phyloP scores from a whole-genome alignment of 2,113 vertebrate species.

The Elanus axillaris region DNA sequence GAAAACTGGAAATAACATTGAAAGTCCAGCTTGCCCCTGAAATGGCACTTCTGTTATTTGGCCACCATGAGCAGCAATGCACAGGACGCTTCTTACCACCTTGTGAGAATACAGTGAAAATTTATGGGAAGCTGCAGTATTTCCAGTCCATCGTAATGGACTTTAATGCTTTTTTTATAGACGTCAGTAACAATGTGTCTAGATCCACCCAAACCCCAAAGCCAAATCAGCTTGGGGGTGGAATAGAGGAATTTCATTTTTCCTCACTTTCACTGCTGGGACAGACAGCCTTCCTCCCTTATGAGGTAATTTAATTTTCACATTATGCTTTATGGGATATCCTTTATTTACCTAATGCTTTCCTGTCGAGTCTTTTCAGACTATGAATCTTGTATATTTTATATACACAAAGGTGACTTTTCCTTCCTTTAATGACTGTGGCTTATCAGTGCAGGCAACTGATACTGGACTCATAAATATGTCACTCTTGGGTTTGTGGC shows the following conservation, averaged over 20 bases:
- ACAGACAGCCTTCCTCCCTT: conserved; percentile 53
- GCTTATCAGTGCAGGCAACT: conserved; percentile 75
- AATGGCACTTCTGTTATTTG: not conserved
- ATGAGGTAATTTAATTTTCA: conserved; percentile 70
- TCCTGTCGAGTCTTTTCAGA: conserved; percentile 75
- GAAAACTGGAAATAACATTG: not conserved
- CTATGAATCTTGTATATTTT: conserved; percentile 76
- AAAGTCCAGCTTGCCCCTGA: not conserved
- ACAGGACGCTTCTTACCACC: not conserved
- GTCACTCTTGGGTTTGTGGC: conserved; percentile 44
- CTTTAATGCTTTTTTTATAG: not conserved
- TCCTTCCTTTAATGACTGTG: conserved; percentile 77
- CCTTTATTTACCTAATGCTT: conserved; percentile 82
- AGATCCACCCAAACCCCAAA: not conserved
- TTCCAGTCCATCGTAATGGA: not conserved
- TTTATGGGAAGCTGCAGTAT: not conserved
- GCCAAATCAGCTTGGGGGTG: not conserved
- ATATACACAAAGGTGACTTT: conserved; percentile 81
- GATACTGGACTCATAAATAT: conserved; percentile 78
- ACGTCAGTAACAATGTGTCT: not conserved
- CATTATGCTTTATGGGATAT: conserved; percentile 78
- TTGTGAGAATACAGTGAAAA: not conserved
- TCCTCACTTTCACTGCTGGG: conserved; percentile 31
- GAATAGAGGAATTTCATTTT: conserved; percentile 29
- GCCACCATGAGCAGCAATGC: not conserved